Conservation (phyloP, 2,113 vertebrate genomes). For the Pollachius pollachius region DNA sequence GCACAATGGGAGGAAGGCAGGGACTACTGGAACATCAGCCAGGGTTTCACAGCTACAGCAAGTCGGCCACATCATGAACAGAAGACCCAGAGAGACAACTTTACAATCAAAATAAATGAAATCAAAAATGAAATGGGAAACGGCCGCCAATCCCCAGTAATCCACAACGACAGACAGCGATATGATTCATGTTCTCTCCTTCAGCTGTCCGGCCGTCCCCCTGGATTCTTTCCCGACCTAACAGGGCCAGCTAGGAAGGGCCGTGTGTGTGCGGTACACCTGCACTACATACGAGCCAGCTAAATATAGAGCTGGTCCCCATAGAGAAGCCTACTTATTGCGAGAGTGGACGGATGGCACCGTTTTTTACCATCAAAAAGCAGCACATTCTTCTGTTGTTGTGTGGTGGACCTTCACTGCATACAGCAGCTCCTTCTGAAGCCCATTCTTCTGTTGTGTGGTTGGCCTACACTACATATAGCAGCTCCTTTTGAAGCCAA, state of each 20-base stretch:
- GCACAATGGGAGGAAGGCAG: neutral
- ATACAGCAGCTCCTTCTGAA: no score
- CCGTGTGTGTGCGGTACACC: constrained; percentile 55
- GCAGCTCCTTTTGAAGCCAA: no score
- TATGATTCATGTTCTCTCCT: constrained; percentile 13
- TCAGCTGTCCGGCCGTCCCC: constrained; percentile 12
- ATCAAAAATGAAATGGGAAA: constrained; percentile 20
- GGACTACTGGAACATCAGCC: neutral
- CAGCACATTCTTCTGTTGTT: no score
- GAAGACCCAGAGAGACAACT: constrained; percentile 5
- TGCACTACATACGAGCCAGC: constrained; percentile 60
- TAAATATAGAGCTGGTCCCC: constrained; percentile 64
- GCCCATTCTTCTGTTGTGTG: no score
- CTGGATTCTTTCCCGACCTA: constrained; percentile 23
- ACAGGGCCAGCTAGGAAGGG: constrained; percentile 54
- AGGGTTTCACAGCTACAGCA: neutral
- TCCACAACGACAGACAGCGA: constrained; percentile 16
- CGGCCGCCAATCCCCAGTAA: constrained; percentile 23
- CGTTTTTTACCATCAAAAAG: constrained; percentile 39
- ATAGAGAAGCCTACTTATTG: constrained; percentile 34
- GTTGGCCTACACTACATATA: no score
- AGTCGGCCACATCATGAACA: constrained; percentile 15
- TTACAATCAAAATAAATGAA: constrained; percentile 18
- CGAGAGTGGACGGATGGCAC: constrained; percentile 38
- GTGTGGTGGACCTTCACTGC: no score